Conservation (phyloP, 2,888 invertebrate species). For the Lymantria dispar region DNA sequence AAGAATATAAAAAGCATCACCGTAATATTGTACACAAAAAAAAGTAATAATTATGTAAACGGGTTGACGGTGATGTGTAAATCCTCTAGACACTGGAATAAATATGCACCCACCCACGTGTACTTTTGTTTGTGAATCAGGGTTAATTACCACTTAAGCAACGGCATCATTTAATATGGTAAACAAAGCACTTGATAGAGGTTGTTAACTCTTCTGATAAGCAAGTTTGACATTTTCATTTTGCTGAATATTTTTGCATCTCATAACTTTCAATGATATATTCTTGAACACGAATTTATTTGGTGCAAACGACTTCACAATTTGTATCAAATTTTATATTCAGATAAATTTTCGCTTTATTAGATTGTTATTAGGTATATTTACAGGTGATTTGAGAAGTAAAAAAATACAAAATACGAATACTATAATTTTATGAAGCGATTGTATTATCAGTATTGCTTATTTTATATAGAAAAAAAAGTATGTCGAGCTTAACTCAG, state of each 20-base stretch:
- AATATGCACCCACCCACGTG: constrained; percentile 6
- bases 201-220: constrained; percentile 21
- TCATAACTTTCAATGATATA: too few species aligned
- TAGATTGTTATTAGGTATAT: too few species aligned
- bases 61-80: neutral
- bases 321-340: too few species aligned
- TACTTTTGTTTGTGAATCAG: constrained; percentile 22
- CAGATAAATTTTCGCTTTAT: too few species aligned
- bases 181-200: constrained; percentile 26
- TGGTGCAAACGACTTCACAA: too few species aligned
- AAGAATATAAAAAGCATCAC: neutral
- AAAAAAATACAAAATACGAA: too few species aligned
- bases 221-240: constrained; percentile 12
- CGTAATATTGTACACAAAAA: neutral
- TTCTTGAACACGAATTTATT: too few species aligned
- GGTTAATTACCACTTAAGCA: constrained; percentile 33
- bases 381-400: too few species aligned
- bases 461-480: too few species aligned
- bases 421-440: too few species aligned
- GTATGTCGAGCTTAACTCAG: too few species aligned
- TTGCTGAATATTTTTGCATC: neutral
- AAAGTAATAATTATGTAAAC: neutral
- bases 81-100: constrained; percentile 12
- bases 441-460: too few species aligned
- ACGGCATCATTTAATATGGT: constrained; percentile 14